These are phyloP conservation scores for Hylaea fasciaria DNA, from an alignment of 2,888 invertebrate species.

Conservation along the genomic window DNA sequence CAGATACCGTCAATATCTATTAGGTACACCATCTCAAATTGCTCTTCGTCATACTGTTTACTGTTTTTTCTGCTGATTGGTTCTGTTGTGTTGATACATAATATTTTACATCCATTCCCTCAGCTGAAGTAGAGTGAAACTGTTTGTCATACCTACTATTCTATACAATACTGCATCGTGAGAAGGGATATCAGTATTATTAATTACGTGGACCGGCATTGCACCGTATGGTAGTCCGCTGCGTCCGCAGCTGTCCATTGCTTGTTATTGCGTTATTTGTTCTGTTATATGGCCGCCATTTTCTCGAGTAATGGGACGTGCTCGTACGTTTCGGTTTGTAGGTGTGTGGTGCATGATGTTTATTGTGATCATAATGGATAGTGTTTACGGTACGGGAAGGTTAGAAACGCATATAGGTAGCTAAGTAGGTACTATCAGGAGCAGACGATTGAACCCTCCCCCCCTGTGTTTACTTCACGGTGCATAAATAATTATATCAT, in stretches of 20 bases:
- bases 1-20: no score
- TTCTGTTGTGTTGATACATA: no score
- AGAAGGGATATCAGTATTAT: conserved; percentile 38
- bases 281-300: conserved; percentile 28
- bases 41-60: neutral
- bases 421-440: no score
- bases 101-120: no score
- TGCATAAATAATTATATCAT: neutral
- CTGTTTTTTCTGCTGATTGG: no score
- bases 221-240: conserved; percentile 47
- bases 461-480: no score
- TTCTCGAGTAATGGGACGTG: conserved; percentile 25
- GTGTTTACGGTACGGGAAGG: no score
- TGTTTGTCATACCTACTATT: neutral
- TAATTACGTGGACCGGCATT: conserved; percentile 46
- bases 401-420: no score
- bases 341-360: neutral
- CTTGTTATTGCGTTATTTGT: conserved; percentile 58
- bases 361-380: no score
- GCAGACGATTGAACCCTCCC: no score
- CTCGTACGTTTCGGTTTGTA: neutral
- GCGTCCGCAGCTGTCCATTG: conserved; percentile 51
- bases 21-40: no score
- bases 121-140: no score
- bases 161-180: neutral